Base-by-base conservation (phyloP, 2,113 vertebrate species). In the Orcinus orca region DNA sequence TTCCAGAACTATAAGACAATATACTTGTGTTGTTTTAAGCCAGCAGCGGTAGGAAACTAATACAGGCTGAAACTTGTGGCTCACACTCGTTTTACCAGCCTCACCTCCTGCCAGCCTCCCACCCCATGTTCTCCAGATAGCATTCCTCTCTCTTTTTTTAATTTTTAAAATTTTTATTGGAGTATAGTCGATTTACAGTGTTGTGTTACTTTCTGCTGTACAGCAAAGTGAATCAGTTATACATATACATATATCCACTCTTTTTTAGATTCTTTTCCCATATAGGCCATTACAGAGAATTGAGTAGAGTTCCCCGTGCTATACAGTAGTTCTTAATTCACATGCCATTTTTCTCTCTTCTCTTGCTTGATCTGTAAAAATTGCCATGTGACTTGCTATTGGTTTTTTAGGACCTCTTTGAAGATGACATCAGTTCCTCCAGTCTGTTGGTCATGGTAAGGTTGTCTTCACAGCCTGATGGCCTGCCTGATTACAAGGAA, bases 101-200 rank as follows among this genome's bases (percentile, higher is more conserved):
- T 79, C 63, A 21, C 3, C 20, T 55, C 62, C 90, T 53, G 17
- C 63, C 8, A 8, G 9, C 36, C 4, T 62, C 41, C 41, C 12
- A 11, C 18, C 20, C 3, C 1, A 0, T 3, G 5, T 36, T 63
- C 21, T 80, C 15, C 15, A 18, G 23, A 25, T 29, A 20, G 33
- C 17, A 15, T 13, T 62, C 41, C 50, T 73, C 20, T 58, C 55
- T 21, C 21, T 58, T 8, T 1, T 55, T 20, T 2, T 20, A 53
- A 53, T 58, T 55, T 55, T 55, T 21, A 20, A 20, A 58, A 8
- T 8, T 21, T 58, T 21, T 58, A 21, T 58, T 58, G 55, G 17
- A 21, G 20, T 58, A 1, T 58, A 58, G 55, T 58, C 21, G 55
- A 58, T 58, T 58, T 58, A 58, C 55, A 58, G 2, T 58, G 55